Conservation (phyloP, 2,888 invertebrate species). For the Drosophila kambysellisi region DNA sequence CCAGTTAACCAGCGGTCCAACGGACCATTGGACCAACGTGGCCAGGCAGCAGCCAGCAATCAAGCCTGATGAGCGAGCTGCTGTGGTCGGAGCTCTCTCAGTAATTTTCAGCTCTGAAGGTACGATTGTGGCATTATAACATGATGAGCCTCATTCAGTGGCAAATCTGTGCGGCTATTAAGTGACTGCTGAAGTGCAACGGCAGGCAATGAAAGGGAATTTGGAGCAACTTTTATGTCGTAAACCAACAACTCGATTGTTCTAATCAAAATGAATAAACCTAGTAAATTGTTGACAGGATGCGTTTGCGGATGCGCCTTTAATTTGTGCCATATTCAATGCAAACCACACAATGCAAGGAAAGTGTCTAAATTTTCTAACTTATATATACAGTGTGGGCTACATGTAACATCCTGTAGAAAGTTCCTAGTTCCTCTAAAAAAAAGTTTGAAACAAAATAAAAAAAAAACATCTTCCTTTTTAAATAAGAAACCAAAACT, state of each 20-base stretch:
- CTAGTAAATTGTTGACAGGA: constrained; percentile 83
- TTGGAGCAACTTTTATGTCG: constrained; percentile 58
- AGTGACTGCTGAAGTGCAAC: constrained; percentile 34
- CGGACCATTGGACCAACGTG: constrained; percentile 6
- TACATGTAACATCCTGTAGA: neutral
- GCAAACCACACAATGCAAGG: constrained; percentile 37
- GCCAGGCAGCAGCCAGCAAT: constrained; percentile 44
- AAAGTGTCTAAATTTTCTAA: neutral
- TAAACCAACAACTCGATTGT: constrained; percentile 63
- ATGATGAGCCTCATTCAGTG: constrained; percentile 75
- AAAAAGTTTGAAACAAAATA: neutral
- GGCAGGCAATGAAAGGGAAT: constrained; percentile 35
- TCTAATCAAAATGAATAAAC: constrained; percentile 55
- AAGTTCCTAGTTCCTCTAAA: neutral
- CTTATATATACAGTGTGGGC: neutral
- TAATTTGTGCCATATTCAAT: constrained; percentile 77
- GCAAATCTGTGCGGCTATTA: constrained; percentile 53
- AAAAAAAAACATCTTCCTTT: neutral
- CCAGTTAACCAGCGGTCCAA: constrained; percentile 42
- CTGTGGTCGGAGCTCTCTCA: constrained; percentile 45
- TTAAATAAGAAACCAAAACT: neutral
- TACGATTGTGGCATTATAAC: constrained; percentile 62
- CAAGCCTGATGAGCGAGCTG: constrained; percentile 40
- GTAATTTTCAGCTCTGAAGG: constrained; percentile 55
- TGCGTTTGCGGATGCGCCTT: constrained; percentile 79